Conservation (phyloP, 2,113 vertebrate species). For the Peromyscus polionotus region DNA sequence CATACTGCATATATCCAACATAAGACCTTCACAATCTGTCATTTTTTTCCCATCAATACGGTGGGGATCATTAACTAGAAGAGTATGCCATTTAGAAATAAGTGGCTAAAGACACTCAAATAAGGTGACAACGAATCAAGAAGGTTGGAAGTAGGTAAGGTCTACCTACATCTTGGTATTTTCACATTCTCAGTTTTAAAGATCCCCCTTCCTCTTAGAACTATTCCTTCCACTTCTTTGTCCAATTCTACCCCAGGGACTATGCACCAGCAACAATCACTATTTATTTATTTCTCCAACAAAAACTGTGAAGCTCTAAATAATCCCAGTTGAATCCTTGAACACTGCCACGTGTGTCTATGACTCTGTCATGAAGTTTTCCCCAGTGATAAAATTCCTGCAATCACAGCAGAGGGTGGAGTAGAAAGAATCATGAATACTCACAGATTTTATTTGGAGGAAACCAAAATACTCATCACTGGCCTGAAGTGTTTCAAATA, state of each 20-base stretch:
- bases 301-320: neutral
- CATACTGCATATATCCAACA: neutral
- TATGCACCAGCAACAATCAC: neutral
- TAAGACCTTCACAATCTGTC: neutral
- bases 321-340: neutral
- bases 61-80: neutral
- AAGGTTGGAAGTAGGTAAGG: neutral
- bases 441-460: neutral
- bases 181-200: neutral
- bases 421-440: neutral
- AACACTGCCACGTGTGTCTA: neutral
- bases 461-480: neutral
- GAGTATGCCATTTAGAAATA: neutral
- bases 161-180: neutral
- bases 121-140: neutral
- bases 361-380: neutral
- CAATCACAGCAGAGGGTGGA: neutral
- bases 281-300: neutral
- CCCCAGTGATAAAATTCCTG: neutral
- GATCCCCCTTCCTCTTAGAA: fast-evolving
- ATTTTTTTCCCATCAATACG: neutral
- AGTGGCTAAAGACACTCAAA: neutral
- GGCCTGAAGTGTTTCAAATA: neutral
- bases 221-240: neutral
- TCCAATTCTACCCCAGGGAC: neutral